Evolutionary conservation across 2,797 vertebrate species (phyloP).

Genomic region (Nannoperca australis): DNA sequence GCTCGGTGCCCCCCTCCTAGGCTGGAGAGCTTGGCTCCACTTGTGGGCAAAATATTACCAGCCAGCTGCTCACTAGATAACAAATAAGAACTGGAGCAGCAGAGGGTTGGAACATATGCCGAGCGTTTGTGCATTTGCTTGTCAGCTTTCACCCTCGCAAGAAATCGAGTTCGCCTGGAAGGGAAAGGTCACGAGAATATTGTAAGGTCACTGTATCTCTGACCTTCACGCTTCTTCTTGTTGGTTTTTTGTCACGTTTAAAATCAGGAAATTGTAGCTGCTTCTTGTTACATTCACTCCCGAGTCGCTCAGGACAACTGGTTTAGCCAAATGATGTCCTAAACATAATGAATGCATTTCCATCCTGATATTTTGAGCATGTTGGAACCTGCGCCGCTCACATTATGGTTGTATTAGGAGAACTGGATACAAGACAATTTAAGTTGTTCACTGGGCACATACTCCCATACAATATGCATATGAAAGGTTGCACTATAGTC

Average conservation of each 20-base stretch:
- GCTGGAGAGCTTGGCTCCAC: constrained; percentile 73
- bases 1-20: constrained; percentile 49
- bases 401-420: background rate
- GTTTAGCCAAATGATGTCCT: background rate
- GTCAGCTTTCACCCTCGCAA: constrained; percentile 42
- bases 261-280: background rate
- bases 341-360: background rate
- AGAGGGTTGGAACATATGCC: constrained; percentile 53
- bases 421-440: background rate
- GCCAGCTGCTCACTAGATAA: constrained; percentile 74
- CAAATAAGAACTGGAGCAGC: constrained; percentile 66
- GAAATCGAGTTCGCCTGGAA: constrained; percentile 1
- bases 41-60: constrained; percentile 73
- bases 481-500: background rate
- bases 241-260: constrained; percentile 9
- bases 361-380: no score
- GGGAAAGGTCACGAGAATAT: constrained; percentile 34
- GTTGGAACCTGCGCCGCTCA: background rate
- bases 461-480: background rate
- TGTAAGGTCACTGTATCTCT: constrained; percentile 7
- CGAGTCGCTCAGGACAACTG: background rate
- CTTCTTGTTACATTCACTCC: background rate
- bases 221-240: background rate
- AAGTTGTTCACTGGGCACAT: background rate
- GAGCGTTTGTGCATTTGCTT: constrained; percentile 41